Base-by-base conservation (phyloP, 2,113 vertebrate species). In the Dendropsophus ebraccatus region DNA sequence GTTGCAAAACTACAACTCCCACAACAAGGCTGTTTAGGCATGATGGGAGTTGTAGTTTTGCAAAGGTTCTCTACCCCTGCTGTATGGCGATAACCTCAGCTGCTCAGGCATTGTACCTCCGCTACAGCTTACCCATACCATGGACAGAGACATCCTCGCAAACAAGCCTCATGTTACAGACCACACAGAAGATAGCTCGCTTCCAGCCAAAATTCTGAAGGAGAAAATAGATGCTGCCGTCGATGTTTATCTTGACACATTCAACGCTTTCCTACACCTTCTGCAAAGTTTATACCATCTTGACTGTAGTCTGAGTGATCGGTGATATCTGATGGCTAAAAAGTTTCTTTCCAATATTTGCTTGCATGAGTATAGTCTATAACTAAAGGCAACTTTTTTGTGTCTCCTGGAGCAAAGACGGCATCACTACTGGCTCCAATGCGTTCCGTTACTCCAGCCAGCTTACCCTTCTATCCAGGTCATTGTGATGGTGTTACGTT, bases 211-310 rank as follows among this genome's bases (percentile, higher is more conserved):
- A n/a, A 60, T 81, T 87, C 74, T 49, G 60, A 81, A 58, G 47
- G 32, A 72, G 56, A 60, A 86, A 81, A 73, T 60, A 86, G 76
- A 86, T 62, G 85, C 65, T 73, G 77, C 67, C 30, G 78, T 62
- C 81, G 77, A 87, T 87, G 67, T 87, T 87, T 81, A 87, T 87
- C 78, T 87, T 87, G 85, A 87, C 85, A 87, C 78, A 54, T 87
- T 74, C 50, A 60, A 21, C 28, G 19, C 85, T 87, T n/a, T 87
- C 85, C 85, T 81, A 81, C 35, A 87, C 50, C 78, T 73, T 74
- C 85, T 81, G 85, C 85, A 81, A 19, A 81, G 67, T 60, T 87
- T 81, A 77, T 45, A 74, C 81, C 52, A 72, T 72, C 69, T 81
- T 87, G 67, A 65, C 65, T 73, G 14, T 25, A 49, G 47, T 21